Evolutionary conservation across 2,113 vertebrate species (phyloP), one percentile per base, ranked within the genome.

Genomic region (Canis aureus): DNA sequence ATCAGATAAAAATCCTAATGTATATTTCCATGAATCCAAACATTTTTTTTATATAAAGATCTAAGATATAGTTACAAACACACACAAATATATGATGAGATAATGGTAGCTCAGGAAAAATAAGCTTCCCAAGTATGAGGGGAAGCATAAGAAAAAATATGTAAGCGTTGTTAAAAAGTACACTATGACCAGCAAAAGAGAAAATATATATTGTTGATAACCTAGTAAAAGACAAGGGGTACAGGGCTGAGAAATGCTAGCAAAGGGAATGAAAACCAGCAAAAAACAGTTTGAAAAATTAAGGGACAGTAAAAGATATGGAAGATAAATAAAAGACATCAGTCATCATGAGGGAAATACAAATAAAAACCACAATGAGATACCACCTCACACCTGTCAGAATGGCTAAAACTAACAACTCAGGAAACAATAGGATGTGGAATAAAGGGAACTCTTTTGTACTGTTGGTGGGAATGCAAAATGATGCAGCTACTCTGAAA

Each of bases 41-140:
- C 51, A 49, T 43, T 62, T 91, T 94, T 35, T 29, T 64, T 8
- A 86, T 86, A 79, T 43, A 83, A 97, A 95, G 11, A 83, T n/a
- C 25, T 43, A 35, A 55, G 43, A 17, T n/a, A 35, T 11, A 85
- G 32, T 86, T 57, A 53, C 1, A 83, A 87, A 11, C n/a, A 57
- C 25, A 69, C 6, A 73, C 12, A 22, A 49, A 19, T 60, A 38
- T 67, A 35, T 38, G 64, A 38, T 32, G 1, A 12, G 29, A 51
- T 2, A 87, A 25, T 6, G 2, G 29, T 8, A 87, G 9, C 7
- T 78, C 53, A 62, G 23, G 35, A 82, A 87, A 78, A 97, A 49
- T 57, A 85, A 55, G 55, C 7, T 71, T 83, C 53, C 60, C 27
- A 55, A 90, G 22, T 27, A 43, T n/a, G 35, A 16, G 1, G 11